Base-by-base conservation (phyloP, 53 echinoderm and acorn worm genomes). In the Luidia sarsii region DNA sequence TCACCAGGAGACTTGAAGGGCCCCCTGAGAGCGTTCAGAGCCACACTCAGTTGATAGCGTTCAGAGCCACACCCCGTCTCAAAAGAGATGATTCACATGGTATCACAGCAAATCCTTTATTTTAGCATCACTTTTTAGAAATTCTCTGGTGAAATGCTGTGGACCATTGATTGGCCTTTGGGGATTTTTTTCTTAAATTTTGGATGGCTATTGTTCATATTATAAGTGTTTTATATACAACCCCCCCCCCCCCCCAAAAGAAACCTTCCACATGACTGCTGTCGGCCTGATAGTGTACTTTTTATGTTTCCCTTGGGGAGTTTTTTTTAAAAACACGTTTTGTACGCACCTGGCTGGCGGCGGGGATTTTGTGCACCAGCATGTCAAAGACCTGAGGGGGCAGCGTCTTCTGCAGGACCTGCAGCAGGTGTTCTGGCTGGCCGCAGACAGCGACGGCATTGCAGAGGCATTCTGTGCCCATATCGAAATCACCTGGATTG, bases 371-470 rank as follows among this genome's bases (percentile, higher is more conserved):
- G 64, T 97, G 86, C 46, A 93, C 81, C 64, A 97, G 80, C 86
- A 97, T 89, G 51, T 88, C 80, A 79, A 93, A 97, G 66, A 97
- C 97, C 39, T 91, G 86, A 39, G 80, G 53, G 6, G 97, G 97
- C 7, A 97, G 93, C 18, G 93, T 97, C 65, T 93, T 90, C 80
- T 93, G 91, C 29, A 97, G 65, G 9, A 97, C 91, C 57, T 97
- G 93, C 20, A 97, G 84, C n/a, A 97, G 82, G 50, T 97, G 97
- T 48, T 89, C 89, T 22, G 97, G 97, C 56, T 97, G 97, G 20
- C 93, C 97, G 87, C 97, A 97, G 25, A 97, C 93, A 54, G 97
- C 93, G 19, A 91, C 92, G 39, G 92, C 90, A 88, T 93, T 86
- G 61, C 88, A 89, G 87, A 97, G 82, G 79, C 94, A 91, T 28